Evolutionary conservation across 2,113 vertebrate genomes (phyloP).

Genomic region (Menidia beryllina): DNA sequence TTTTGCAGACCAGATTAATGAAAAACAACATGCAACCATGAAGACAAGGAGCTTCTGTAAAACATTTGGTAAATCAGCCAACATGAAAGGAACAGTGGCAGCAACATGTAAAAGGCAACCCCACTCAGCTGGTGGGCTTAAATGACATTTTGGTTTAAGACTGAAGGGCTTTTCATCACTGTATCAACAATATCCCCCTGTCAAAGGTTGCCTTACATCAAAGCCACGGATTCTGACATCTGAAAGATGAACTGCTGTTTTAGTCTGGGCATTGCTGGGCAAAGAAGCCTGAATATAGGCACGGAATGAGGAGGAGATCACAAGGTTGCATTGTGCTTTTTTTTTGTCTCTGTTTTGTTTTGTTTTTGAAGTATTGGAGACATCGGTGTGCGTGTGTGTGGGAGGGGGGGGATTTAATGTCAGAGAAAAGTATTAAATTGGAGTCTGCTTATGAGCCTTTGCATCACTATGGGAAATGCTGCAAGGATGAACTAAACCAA

Average conservation of each 20-base stretch:
- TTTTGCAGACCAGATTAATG: neutral
- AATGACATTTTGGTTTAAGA: slow-evolving; percentile 1
- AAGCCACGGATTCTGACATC: slow-evolving; percentile 14
- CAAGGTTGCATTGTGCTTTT: neutral
- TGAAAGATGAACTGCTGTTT: slow-evolving; percentile 24
- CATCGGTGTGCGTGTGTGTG: neutral
- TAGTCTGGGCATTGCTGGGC: neutral
- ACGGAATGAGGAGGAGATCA: slow-evolving; percentile 13
- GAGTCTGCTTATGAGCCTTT: neutral
- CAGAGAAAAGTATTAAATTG: neutral
- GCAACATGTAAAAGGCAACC: slow-evolving; percentile 1
- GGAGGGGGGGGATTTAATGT: neutral
- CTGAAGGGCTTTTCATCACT: slow-evolving; percentile 10
- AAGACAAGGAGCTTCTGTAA: neutral
- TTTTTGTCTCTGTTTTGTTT: neutral
- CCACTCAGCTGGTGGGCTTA: neutral
- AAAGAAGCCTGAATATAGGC: neutral
- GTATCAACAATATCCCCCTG: neutral
- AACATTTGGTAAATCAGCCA: slow-evolving; percentile 7
- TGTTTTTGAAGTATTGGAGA: neutral
- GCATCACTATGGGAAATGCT: neutral
- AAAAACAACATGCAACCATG: neutral
- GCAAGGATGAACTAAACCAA: neutral
- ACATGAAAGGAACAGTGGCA: neutral
- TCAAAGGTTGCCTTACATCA: slow-evolving; percentile 16